A percentile compares a stretch with the other conserved stretches of the same genome.
Conservation (phyloP, 2,797 vertebrate species). For the Nasua narica region DNA sequence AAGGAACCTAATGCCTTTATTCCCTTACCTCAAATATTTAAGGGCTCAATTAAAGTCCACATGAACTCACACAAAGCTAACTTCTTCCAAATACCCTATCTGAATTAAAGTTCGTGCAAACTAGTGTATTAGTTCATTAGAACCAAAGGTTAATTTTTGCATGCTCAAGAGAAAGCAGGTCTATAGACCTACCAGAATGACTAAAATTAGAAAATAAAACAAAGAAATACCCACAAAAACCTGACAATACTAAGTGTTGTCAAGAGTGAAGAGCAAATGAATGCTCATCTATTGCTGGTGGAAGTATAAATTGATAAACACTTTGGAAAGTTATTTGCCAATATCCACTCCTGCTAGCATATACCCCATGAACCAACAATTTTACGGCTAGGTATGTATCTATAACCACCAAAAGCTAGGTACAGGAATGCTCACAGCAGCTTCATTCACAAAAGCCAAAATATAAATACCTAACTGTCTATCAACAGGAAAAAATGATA, state of each 20-base stretch:
- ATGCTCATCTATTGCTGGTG: not conserved
- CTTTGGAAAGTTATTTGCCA: not conserved
- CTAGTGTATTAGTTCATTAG: not conserved
- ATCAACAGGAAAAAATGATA: not conserved
- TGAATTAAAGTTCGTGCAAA: not conserved
- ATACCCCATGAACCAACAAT: not conserved
- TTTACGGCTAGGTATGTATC: not conserved
- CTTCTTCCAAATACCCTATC: not conserved
- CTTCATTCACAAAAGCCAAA: not conserved
- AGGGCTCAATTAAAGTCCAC: slow-evolving; percentile 16
- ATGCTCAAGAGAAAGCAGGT: not conserved
- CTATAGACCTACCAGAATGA: not conserved
- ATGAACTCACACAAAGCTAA: not conserved
- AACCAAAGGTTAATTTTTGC: not conserved
- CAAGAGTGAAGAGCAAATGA: not conserved
- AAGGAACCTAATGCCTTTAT: not conserved
- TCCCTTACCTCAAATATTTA: not conserved
- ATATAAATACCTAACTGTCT: not conserved
- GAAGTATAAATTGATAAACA: not conserved
- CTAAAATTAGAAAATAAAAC: not conserved
- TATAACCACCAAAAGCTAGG: not conserved
- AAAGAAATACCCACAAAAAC: not conserved
- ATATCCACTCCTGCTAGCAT: not conserved
- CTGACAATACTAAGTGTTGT: not conserved
- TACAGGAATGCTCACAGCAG: not conserved